phyloP scores from a whole-genome alignment of 2,113 vertebrate genomes.

The Hippocampus mohnikei region DNA sequence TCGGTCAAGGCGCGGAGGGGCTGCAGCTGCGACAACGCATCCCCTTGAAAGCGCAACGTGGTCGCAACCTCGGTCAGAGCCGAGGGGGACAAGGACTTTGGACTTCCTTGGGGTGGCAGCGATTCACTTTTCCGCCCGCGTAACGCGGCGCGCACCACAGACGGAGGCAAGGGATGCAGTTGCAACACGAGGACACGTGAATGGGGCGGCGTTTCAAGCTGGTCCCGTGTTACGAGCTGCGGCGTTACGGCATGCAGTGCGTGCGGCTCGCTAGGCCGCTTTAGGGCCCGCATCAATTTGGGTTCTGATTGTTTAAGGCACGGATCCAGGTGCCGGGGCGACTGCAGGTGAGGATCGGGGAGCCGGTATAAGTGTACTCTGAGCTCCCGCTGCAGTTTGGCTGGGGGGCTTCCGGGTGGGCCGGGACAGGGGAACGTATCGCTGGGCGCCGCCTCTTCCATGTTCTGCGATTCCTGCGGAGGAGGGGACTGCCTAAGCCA shows the following conservation, averaged over 20 bases:
- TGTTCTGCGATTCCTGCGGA: slow-evolving; percentile 63
- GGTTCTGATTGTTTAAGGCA: slow-evolving; percentile 15
- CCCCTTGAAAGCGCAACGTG: slow-evolving; percentile 33
- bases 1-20: slow-evolving; percentile 17
- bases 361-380: slow-evolving; percentile 64
- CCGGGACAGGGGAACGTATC: slow-evolving; percentile 47
- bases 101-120: slow-evolving; percentile 5
- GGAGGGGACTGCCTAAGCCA: slow-evolving; percentile 74
- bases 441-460: slow-evolving; percentile 47
- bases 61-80: slow-evolving; percentile 22
- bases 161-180: slow-evolving; percentile 52
- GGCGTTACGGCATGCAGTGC: slow-evolving; percentile 15
- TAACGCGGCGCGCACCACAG: slow-evolving; percentile 31
- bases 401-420: slow-evolving; percentile 48
- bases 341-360: slow-evolving; percentile 60
- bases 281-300: slow-evolving; percentile 21
- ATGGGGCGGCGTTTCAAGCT: neutral
- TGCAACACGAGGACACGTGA: slow-evolving; percentile 31
- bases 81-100: neutral
- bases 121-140: slow-evolving; percentile 5
- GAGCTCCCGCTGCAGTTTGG: slow-evolving; percentile 54
- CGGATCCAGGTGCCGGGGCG: slow-evolving; percentile 22
- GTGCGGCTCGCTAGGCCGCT: slow-evolving; percentile 15
- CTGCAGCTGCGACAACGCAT: slow-evolving; percentile 19
- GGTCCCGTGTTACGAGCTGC: neutral